Evolutionary conservation across 1,140 invertebrate genomes (phyloP).

Genomic region (Leguminivora glycinivorella): DNA sequence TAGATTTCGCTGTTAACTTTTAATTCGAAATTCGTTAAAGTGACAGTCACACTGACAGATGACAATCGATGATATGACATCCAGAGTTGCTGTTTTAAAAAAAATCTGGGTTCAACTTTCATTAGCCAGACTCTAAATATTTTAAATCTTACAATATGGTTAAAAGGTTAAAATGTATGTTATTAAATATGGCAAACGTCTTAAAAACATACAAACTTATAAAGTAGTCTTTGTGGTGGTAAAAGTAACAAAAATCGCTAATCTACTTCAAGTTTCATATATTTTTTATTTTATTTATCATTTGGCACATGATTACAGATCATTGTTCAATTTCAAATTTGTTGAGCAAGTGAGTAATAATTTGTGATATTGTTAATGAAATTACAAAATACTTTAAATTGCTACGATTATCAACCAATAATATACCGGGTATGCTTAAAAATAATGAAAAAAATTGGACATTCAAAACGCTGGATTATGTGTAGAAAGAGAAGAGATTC

Average conservation of each 20-base stretch:
- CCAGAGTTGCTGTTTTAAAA: too few relatives aligned
- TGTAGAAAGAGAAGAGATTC: too few relatives aligned
- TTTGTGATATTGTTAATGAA: neutral
- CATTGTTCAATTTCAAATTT: neutral
- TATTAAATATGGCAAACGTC: neutral
- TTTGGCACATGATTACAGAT: slow-evolving; percentile 25
- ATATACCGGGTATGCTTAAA: too few relatives aligned
- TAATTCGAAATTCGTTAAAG: too few relatives aligned
- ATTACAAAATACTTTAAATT: neutral
- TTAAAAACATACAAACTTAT: neutral
- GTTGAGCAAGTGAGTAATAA: slow-evolving; percentile 8
- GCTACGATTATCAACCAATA: neutral
- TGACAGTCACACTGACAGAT: too few relatives aligned
- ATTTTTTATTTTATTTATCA: neutral
- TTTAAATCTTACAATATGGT: neutral
- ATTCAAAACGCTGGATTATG: too few relatives aligned
- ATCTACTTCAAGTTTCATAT: neutral
- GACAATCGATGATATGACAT: too few relatives aligned
- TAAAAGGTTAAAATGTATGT: slow-evolving; percentile 3
- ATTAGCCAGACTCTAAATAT: neutral
- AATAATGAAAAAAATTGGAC: too few relatives aligned
- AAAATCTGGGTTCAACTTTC: too few relatives aligned
- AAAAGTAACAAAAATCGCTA: slow-evolving; percentile 5
- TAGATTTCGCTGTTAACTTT: too few relatives aligned
- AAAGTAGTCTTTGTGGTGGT: slow-evolving; percentile 2